Evolutionary conservation across 2,888 invertebrate genomes (phyloP).

Genomic region (Melanargia galathea): DNA sequence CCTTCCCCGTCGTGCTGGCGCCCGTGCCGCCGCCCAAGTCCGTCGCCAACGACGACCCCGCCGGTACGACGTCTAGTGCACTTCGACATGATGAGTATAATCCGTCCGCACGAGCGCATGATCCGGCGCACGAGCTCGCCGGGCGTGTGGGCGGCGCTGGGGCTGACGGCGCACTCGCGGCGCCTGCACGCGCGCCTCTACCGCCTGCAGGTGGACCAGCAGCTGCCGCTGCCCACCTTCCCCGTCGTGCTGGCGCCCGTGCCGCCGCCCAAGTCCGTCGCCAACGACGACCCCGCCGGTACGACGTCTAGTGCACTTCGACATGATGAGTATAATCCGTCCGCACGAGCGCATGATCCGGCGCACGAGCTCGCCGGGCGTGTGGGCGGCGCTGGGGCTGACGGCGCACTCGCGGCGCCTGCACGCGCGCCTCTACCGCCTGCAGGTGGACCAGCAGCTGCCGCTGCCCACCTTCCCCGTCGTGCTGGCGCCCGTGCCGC

Average conservation of each 20-base stretch:
- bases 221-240: slow-evolving; percentile 95
- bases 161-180: slow-evolving; percentile 89
- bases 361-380: slow-evolving; percentile 92
- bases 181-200: slow-evolving; percentile 95
- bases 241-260: slow-evolving; percentile 97
- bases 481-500: slow-evolving; percentile 96
- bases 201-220: slow-evolving; percentile 95
- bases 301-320: too few relatives aligned
- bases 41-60: slow-evolving; percentile 90
- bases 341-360: slow-evolving; percentile 86
- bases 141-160: slow-evolving; percentile 94
- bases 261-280: slow-evolving; percentile 96
- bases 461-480: slow-evolving; percentile 96
- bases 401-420: slow-evolving; percentile 92
- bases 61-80: slow-evolving; percentile 56
- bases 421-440: slow-evolving; percentile 92
- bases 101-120: slow-evolving; percentile 85
- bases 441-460: slow-evolving; percentile 97
- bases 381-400: slow-evolving; percentile 93
- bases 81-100: slow-evolving; percentile 87
- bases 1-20: slow-evolving; percentile 96
- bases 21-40: slow-evolving; percentile 97
- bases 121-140: slow-evolving; percentile 91
- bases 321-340: slow-evolving; percentile 86
- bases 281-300: slow-evolving; percentile 85